Evolutionary conservation across 2,888 invertebrate genomes (phyloP), one percentile per base, ranked within the genome.

Genomic region (Tetramorium bicarinatum): DNA sequence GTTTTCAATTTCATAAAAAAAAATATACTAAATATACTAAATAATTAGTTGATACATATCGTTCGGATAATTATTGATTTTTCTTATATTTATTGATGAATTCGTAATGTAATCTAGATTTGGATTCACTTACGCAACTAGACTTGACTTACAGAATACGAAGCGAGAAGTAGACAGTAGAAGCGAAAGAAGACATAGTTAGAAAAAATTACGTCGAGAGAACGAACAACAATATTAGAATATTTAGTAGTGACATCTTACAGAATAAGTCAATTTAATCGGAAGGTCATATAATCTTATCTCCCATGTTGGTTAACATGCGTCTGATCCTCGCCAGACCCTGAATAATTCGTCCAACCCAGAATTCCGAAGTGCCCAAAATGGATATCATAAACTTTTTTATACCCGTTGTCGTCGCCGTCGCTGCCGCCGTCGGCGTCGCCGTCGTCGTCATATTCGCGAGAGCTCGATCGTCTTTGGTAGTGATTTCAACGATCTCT

Each of bases 321-420:
- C 82, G 86, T 83, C 89, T 92, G 74, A 94, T 87, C 84, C 79
- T 91, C 21, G 86, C 91, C 85, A 94, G 87, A 75, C 91, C 92
- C 87, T 87, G 90, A 81, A 94, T 90, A 34, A 94, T 90, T 56
- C 84, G 90, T 62, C 82, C 86, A 88, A 93, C 86, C 91, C 90
- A 93, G 54, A 91, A 86, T 83, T 93, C 91, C 67, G 92, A 93
- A 41, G 84, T 86, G 49, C 91, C 91, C 88, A 93, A 90, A 71
- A 91, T 77, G 84, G 90, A 92, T 89, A 92, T 85, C 89, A 94
- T 91, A 85, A 94, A 91, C 91, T 89, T 93, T 84, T 93, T 88
- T 91, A 94, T 94, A 94, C 94, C 94, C 62, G 89, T 93, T 0
- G 56, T 71, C 77, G 47, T 76, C 66, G 69, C 41, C 59, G 80